Percentiles rank a stretch among this genome's conserved stretches.
Conservation (phyloP, 1,140 invertebrate genomes). For the Zophobas morio region DNA sequence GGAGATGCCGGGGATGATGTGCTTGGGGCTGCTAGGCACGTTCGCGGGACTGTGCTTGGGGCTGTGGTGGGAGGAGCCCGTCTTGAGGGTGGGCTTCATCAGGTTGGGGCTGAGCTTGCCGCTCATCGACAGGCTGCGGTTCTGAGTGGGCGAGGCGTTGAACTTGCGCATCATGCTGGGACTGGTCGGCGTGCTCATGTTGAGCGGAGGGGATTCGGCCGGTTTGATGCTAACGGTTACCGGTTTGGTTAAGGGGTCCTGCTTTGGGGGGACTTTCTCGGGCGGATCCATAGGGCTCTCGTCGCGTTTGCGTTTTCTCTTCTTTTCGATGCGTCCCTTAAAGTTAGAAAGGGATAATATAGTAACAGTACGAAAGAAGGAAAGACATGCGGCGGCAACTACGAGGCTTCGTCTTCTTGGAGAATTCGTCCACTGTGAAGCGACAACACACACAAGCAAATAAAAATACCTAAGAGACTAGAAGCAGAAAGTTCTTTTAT, state of each 20-base stretch:
- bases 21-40: constrained; percentile 78
- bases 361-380: too few relatives aligned
- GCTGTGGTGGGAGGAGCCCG: constrained; percentile 74
- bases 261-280: constrained; percentile 82
- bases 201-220: constrained; percentile 76
- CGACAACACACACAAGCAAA: too few relatives aligned
- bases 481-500: too few relatives aligned
- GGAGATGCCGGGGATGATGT: constrained; percentile 72
- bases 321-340: constrained; percentile 79
- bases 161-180: constrained; percentile 79
- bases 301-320: constrained; percentile 83
- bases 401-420: too few relatives aligned
- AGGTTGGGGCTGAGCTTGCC: constrained; percentile 75
- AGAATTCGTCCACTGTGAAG: too few relatives aligned
- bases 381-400: too few relatives aligned
- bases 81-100: constrained; percentile 71
- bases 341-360: neutral
- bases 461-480: too few relatives aligned
- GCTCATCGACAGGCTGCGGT: constrained; percentile 64
- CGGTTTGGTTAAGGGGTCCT: constrained; percentile 81
- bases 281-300: constrained; percentile 87
- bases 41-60: constrained; percentile 84
- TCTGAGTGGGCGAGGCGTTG: constrained; percentile 78
- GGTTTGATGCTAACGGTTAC: constrained; percentile 83
- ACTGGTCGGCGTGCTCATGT: constrained; percentile 72